Evolutionary conservation across 2,888 invertebrate genomes (phyloP).

Genomic region (Agrotis puta): DNA sequence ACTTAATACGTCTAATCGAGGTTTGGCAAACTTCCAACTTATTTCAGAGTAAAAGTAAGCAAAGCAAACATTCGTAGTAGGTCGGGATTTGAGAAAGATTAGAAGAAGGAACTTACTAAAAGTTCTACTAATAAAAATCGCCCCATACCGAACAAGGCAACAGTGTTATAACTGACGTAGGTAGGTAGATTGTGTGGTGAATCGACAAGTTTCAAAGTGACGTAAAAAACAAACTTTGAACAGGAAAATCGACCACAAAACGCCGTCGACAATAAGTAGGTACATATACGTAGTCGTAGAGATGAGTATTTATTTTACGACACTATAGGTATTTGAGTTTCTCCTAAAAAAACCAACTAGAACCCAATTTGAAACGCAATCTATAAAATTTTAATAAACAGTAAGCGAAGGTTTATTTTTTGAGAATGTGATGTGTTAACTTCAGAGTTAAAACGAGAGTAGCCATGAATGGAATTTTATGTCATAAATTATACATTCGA

Average conservation of each 20-base stretch:
- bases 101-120: no score
- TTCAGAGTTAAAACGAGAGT: constrained; percentile 38
- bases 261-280: neutral
- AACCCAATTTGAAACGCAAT: constrained; percentile 7
- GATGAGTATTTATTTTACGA: constrained; percentile 16
- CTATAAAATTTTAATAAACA: no score
- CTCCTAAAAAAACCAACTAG: neutral
- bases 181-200: neutral
- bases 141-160: neutral
- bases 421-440: neutral
- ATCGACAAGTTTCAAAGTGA: neutral
- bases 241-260: constrained; percentile 32
- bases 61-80: constrained; percentile 27
- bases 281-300: constrained; percentile 4
- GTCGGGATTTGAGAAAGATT: constrained; percentile 4
- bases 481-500: constrained; percentile 49
- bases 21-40: constrained; percentile 53
- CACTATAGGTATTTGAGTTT: constrained; percentile 5
- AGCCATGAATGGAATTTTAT: constrained; percentile 28
- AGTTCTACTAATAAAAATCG: neutral
- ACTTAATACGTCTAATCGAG: constrained; percentile 27
- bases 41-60: constrained; percentile 31
- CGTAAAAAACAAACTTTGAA: constrained; percentile 4
- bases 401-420: no score
- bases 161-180: neutral